Evolutionary conservation across 2,113 vertebrate species (phyloP).

Genomic region (Conger conger): DNA sequence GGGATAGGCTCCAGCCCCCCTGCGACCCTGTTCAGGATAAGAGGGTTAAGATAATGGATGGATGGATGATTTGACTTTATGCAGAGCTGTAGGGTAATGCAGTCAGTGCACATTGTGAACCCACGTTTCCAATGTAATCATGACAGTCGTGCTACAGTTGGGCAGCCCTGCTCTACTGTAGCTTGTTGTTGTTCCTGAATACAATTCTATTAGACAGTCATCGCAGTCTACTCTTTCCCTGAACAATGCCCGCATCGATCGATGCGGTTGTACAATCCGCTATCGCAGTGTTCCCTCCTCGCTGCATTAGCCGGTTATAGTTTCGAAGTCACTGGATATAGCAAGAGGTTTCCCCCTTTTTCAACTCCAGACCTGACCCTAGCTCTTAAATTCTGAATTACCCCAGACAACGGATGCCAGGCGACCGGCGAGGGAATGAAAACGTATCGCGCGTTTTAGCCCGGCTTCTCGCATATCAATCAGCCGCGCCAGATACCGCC

Average conservation of each 20-base stretch:
- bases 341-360: not conserved
- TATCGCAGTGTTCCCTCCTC: too few relatives aligned
- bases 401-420: constrained; percentile 43
- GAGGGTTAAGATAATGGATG: too few relatives aligned
- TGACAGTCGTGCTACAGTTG: too few relatives aligned
- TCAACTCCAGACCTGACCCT: constrained; percentile 2
- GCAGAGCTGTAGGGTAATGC: not conserved
- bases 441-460: constrained; percentile 45
- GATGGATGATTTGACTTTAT: not conserved
- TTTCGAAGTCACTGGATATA: not conserved
- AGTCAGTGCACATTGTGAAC: not conserved
- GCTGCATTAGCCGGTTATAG: not conserved
- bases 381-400: constrained; percentile 14
- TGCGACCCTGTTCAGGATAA: too few relatives aligned
- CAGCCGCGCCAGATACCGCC: constrained; percentile 34
- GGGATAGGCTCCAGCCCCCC: too few relatives aligned
- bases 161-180: too few relatives aligned
- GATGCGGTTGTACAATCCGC: too few relatives aligned
- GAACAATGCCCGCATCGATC: not conserved
- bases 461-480: constrained; percentile 42
- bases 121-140: not conserved
- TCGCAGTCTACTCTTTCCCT: not conserved
- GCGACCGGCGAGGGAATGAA: constrained; percentile 3
- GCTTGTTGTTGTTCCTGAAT: too few relatives aligned
- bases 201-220: not conserved